phyloP scores from a whole-genome alignment of 2,888 invertebrate genomes.

The Tigriopus californicus region DNA sequence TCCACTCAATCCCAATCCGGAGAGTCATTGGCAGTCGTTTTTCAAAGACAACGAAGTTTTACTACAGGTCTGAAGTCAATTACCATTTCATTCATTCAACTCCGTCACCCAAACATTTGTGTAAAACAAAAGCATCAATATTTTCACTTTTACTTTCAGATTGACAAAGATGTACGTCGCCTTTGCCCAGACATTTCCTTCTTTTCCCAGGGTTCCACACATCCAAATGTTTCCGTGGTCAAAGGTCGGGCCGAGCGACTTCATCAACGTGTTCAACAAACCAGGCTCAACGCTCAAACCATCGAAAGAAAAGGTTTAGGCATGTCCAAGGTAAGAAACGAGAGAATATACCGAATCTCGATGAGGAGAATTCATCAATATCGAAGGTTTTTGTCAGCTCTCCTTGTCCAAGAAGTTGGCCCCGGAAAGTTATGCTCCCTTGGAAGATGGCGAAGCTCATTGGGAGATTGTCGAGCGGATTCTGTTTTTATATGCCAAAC shows the following conservation, averaged over 20 bases:
- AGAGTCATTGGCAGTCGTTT: conserved; percentile 84
- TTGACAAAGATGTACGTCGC: conserved; percentile 30
- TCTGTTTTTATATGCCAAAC: conserved; percentile 87
- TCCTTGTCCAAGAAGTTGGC: conserved; percentile 38
- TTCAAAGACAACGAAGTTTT: conserved; percentile 96
- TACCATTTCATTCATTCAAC: not conserved
- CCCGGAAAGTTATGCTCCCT: conserved; percentile 57
- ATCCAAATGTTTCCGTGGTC: conserved; percentile 60
- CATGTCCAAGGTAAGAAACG: conserved; percentile 62
- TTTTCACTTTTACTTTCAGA: not conserved
- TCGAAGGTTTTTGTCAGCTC: conserved; percentile 9
- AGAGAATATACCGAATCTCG: too few species aligned
- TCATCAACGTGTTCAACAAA: conserved; percentile 69
- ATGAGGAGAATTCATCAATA: conserved; percentile 24
- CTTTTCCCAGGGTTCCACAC: conserved; percentile 84
- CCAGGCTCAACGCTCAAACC: conserved; percentile 64
- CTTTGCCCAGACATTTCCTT: conserved; percentile 53
- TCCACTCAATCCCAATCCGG: conserved; percentile 83
- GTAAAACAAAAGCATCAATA: not conserved
- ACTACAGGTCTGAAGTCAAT: conserved; percentile 38
- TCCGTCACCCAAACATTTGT: not conserved
- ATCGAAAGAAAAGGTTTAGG: conserved; percentile 73
- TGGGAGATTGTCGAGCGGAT: conserved; percentile 98
- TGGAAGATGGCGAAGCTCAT: conserved; percentile 77
- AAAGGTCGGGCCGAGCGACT: conserved; percentile 56